phyloP scores from a whole-genome alignment of 2,888 invertebrate genomes.

The Xylocampa areola region DNA sequence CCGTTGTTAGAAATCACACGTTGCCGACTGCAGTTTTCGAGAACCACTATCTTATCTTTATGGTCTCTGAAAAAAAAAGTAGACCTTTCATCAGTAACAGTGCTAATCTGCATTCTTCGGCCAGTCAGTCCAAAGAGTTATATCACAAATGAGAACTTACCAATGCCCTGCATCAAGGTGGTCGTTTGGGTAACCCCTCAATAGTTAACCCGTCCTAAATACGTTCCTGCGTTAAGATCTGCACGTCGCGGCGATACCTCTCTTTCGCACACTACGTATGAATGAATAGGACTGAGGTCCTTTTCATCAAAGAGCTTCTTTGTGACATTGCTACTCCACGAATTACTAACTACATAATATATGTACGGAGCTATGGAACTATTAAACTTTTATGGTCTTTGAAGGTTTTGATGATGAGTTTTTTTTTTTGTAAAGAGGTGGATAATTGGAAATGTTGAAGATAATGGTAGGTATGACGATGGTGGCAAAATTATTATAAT shows the following conservation, averaged over 20 bases:
- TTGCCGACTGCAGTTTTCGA: no score
- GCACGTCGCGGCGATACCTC: conserved; percentile 68
- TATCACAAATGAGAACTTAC: no score
- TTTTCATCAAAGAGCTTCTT: conserved; percentile 81
- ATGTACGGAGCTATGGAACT: conserved; percentile 38
- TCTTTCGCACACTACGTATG: conserved; percentile 77
- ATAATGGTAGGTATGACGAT: no score
- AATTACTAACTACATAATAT: conserved; percentile 61
- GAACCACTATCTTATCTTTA: no score
- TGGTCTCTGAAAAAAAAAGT: no score
- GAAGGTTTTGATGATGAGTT: conserved; percentile 26
- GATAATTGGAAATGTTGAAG: conserved; percentile 32
- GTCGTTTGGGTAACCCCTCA: no score
- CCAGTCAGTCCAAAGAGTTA: no score
- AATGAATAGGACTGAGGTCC: conserved; percentile 81
- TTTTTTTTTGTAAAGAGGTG: conserved; percentile 14
- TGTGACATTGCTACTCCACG: conserved; percentile 64
- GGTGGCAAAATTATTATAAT: no score
- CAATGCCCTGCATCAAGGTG: no score
- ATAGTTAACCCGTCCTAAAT: conserved; percentile 18
- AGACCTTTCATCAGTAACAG: no score
- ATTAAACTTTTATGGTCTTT: conserved; percentile 43
- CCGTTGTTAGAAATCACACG: no score
- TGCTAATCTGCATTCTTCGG: no score
- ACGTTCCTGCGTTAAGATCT: conserved; percentile 69